Conservation (phyloP, 2,113 vertebrate species). For the Ellobius talpinus region DNA sequence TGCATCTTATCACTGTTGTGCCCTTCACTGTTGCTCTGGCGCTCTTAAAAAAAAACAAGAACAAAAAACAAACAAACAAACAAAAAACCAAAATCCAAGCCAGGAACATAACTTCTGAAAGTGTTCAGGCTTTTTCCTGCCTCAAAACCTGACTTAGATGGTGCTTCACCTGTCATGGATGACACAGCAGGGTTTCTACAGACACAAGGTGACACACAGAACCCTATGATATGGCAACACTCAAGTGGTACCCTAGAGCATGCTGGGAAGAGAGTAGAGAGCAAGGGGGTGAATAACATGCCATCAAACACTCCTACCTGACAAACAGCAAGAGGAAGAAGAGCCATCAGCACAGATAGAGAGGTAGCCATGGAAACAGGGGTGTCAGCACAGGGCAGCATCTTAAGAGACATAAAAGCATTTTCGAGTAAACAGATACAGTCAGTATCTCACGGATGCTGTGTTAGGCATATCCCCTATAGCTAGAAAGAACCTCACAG, state of each 20-base stretch:
- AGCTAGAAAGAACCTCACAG: not conserved
- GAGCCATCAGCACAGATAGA: not conserved
- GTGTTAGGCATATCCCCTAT: not conserved
- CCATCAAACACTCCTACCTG: not conserved
- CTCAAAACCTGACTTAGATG: not conserved
- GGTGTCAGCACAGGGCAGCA: not conserved
- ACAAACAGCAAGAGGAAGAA: not conserved
- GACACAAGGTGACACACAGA: not conserved
- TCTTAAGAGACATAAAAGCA: not conserved
- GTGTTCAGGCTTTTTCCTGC: not conserved
- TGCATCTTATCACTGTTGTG: not conserved
- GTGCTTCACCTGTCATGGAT: not conserved
- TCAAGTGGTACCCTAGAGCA: not conserved
- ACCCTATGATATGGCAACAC: not conserved
- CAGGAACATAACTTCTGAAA: not conserved
- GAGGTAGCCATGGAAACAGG: not conserved
- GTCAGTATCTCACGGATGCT: not conserved
- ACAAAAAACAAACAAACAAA: not conserved
- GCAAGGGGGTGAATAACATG: not conserved
- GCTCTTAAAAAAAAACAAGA: not conserved
- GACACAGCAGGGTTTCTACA: not conserved
- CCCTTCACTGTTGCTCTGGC: not conserved
- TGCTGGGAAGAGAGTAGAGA: not conserved
- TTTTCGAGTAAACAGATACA: constrained; percentile 13
- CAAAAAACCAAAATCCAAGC: not conserved